These are phyloP conservation scores for Proales similis DNA, from an alignment of 1,140 invertebrate species.

Conservation along the genomic window DNA sequence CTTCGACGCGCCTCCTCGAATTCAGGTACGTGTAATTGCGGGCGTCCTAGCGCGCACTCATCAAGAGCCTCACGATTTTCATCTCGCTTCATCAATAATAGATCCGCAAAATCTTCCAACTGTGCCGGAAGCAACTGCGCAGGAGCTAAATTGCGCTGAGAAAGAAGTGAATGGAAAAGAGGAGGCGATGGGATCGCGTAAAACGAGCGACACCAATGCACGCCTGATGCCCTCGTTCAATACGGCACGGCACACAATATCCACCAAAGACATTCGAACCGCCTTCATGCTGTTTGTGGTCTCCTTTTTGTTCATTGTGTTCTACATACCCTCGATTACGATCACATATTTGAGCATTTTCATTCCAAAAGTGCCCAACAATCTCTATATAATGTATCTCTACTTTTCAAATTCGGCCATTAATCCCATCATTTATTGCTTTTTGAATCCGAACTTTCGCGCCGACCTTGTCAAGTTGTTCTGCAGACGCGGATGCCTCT, in stretches of 20 bases:
- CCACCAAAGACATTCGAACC: constrained; percentile 32
- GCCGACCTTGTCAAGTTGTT: constrained; percentile 12
- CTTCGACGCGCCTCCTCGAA: too few relatives aligned
- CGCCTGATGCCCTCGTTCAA: too few relatives aligned
- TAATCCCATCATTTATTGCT: constrained; percentile 34
- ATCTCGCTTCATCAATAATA: too few relatives aligned
- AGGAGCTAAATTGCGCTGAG: too few relatives aligned
- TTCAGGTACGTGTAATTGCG: too few relatives aligned
- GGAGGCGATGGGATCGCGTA: too few relatives aligned
- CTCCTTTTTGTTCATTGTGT: constrained; percentile 15
- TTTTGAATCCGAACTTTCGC: constrained; percentile 21
- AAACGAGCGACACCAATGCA: too few relatives aligned
- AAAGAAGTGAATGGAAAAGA: too few relatives aligned
- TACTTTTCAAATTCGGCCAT: constrained; percentile 34
- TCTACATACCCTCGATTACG: constrained; percentile 25
- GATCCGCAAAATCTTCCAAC: too few relatives aligned
- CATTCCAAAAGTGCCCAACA: not conserved
- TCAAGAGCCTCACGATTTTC: too few relatives aligned
- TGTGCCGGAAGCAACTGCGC: too few relatives aligned
- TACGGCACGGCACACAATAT: constrained; percentile 4
- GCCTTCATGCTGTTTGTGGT: constrained; percentile 36
- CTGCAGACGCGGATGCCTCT: constrained; percentile 14
- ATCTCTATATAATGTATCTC: constrained; percentile 27
- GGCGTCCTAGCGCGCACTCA: too few relatives aligned
- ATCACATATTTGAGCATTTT: constrained; percentile 29